Conservation (phyloP, 1,140 invertebrate species). For the Drosophila subobscura region DNA sequence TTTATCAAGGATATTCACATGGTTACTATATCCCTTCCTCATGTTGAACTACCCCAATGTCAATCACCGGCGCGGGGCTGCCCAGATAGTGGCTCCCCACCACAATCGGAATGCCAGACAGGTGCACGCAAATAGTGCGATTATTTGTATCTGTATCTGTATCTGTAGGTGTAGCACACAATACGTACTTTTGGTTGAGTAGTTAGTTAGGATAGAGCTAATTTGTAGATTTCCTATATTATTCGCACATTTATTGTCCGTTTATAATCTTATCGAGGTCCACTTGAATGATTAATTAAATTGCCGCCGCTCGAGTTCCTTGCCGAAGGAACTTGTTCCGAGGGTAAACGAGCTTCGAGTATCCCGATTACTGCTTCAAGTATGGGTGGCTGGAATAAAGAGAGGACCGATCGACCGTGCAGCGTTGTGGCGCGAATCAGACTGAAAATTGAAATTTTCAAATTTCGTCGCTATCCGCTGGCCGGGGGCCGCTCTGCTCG, state of each 20-base stretch:
- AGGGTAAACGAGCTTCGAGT: too few relatives aligned
- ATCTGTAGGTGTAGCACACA: too few relatives aligned
- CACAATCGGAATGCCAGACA: slow-evolving; percentile 29
- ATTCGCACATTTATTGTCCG: slow-evolving; percentile 21
- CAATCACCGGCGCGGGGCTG: slow-evolving; percentile 6
- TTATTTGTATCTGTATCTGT: too few relatives aligned
- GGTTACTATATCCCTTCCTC: slow-evolving; percentile 13
- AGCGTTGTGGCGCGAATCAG: slow-evolving; percentile 57
- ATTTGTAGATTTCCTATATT: slow-evolving; percentile 10
- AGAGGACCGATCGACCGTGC: slow-evolving; percentile 37
- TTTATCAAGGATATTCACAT: background rate
- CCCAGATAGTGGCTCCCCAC: background rate
- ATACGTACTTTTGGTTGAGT: too few relatives aligned
- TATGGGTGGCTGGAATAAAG: background rate
- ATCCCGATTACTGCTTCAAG: background rate
- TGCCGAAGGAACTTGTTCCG: slow-evolving; percentile 20
- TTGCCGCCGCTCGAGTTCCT: slow-evolving; percentile 27
- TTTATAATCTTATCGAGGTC: slow-evolving; percentile 27
- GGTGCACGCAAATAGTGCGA: slow-evolving; percentile 36
- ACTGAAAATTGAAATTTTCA: slow-evolving; percentile 55
- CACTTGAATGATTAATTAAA: slow-evolving; percentile 41
- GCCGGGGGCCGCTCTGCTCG: slow-evolving; percentile 11
- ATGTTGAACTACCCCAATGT: slow-evolving; percentile 37
- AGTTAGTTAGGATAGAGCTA: background rate
- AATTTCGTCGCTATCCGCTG: slow-evolving; percentile 15